Base-by-base conservation (phyloP, 2,113 vertebrate genomes). In the Salvelinus alpinus region DNA sequence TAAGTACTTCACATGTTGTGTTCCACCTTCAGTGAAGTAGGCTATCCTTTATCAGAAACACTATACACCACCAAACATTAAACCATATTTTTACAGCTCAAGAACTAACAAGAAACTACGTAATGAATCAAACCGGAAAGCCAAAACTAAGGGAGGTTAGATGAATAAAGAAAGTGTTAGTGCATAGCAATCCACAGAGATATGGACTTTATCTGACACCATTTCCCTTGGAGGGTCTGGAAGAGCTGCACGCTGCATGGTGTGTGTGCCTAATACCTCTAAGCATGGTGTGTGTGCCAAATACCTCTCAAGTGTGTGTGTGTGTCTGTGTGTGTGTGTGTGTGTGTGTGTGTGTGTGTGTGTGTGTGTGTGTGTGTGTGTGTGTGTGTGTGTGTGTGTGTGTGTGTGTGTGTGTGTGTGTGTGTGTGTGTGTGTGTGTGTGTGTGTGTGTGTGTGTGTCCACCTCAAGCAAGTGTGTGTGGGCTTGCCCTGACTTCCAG, bases 181-280 rank as follows among this genome's bases (percentile, higher is more conserved):
- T 75, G 73, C 65, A 77, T 65, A 74, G 48, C 78, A 82, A 76
- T 57, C 0, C 72, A 78, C 72, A 82, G 66, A 38, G 74, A 83
- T 70, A 31, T 59, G 22, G 29, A 76, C 74, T 66, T 82, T 78
- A 83, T 87, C 74, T 73, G 70, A 51, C 64, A 57, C 4, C 60
- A 71, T 66, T 75, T 73, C 76, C 64, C 64, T 59, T 68, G 27
- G 70, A 79, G 75, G 27, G 72, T 51, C 12, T 57, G 60, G 24
- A 47, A 54, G 38, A 24, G 38, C 64, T 73, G 38, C 22, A 13
- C 38, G 71, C 27, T 67, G 67, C 27, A 67, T 48, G 66, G 65
- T 75, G 74, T 78, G 18, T 70, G 57, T 70, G 59, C 38, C 38
- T 11, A 11, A 44, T 0, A 2, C 38, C 34, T 5, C 31, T 6